These are phyloP conservation scores for Sturnus vulgaris DNA, from an alignment of 2,113 vertebrate species.

Conservation along the genomic window DNA sequence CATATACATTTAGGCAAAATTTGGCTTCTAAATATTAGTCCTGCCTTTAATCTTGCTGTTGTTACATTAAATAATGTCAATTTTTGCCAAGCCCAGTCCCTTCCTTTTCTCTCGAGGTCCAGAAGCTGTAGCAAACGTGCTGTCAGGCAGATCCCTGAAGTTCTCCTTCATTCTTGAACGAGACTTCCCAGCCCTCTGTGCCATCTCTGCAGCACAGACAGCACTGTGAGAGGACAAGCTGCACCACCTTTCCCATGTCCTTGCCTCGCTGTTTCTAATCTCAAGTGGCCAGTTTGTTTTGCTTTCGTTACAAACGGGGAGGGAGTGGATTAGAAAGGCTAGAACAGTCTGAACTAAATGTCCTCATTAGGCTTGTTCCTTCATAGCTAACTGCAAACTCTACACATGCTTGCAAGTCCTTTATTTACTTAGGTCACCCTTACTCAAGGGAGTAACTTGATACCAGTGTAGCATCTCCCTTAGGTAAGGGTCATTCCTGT, in stretches of 20 bases:
- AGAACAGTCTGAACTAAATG: conserved; percentile 39
- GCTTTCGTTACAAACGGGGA: background rate
- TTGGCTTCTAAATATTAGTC: background rate
- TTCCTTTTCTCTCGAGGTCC: background rate
- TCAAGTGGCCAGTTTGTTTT: conserved; percentile 34
- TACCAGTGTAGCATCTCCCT: background rate
- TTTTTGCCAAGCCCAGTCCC: background rate
- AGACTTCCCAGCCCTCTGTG: background rate
- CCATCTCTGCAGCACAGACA: background rate
- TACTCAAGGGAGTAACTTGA: background rate
- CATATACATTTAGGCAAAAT: background rate
- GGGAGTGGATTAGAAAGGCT: background rate
- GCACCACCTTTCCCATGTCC: conserved; percentile 40
- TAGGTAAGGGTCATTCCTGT: background rate
- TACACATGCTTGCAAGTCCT: background rate
- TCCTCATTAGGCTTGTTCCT: conserved; percentile 35
- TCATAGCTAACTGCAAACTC: background rate
- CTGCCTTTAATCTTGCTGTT: background rate
- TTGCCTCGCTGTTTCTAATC: background rate
- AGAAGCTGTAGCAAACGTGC: background rate
- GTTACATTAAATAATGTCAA: background rate
- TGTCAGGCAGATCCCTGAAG: background rate
- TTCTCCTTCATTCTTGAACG: background rate
- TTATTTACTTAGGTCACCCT: background rate
- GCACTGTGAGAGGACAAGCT: background rate